Percentiles rank a stretch among this genome's conserved stretches.
These are phyloP conservation scores for Styela clava DNA, from an alignment of 23 tunicate species.

Conservation along the genomic window DNA sequence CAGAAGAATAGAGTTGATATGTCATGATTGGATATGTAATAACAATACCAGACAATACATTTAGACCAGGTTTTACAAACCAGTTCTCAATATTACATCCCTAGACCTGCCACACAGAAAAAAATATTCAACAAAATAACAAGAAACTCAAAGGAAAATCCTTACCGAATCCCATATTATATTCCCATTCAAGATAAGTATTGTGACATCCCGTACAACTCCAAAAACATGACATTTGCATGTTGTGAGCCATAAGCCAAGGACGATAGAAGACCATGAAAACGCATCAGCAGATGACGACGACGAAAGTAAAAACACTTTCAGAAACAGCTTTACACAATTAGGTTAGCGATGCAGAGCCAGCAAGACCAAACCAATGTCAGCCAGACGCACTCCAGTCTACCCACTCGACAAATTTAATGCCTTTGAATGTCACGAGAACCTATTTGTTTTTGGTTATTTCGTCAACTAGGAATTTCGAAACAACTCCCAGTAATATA, in stretches of 20 bases:
- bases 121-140: too few relatives aligned
- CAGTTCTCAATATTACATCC: too few relatives aligned
- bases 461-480: too few relatives aligned
- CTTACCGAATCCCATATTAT: conserved; percentile 25
- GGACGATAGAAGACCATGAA: not conserved
- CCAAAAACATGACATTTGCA: conserved; percentile 29
- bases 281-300: not conserved
- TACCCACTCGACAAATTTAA: not conserved
- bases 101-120: too few relatives aligned
- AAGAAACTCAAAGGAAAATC: too few relatives aligned
- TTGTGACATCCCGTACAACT: conserved; percentile 17
- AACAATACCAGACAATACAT: too few relatives aligned
- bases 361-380: not conserved
- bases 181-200: conserved; percentile 21
- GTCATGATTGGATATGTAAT: too few relatives aligned
- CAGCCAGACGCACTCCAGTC: not conserved
- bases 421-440: not conserved
- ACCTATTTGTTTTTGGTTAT: not conserved
- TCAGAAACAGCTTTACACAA: too few relatives aligned
- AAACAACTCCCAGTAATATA: too few relatives aligned
- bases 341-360: not conserved
- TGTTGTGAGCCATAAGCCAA: not conserved
- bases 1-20: too few relatives aligned
- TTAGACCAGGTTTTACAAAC: too few relatives aligned
- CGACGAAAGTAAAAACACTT: not conserved